Conservation (phyloP, 1,140 invertebrate genomes). For the Lepeophtheirus salmonis region DNA sequence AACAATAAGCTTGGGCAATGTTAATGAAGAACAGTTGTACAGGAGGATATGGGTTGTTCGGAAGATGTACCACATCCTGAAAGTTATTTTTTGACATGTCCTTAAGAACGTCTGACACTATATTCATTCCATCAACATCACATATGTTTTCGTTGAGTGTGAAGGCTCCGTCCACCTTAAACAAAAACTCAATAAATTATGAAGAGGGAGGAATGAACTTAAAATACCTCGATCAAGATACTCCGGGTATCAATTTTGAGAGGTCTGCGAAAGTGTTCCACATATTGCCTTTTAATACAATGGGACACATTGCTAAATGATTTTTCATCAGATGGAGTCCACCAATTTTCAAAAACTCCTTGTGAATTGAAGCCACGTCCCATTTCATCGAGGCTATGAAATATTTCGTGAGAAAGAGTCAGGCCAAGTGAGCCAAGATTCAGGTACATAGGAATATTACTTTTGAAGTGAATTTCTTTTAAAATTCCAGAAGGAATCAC, state of each 20-base stretch:
- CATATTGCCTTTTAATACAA: conserved; percentile 1
- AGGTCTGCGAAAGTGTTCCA: conserved; percentile 1
- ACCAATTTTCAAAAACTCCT: background rate
- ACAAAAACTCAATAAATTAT: background rate
- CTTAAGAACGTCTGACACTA: conserved; percentile 1
- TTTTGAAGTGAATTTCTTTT: conserved; percentile 2
- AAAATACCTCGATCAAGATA: conserved; percentile 9
- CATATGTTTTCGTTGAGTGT: conserved; percentile 12
- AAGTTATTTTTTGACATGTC: background rate
- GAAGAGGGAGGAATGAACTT: background rate
- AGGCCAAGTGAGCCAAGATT: conserved; percentile 6
- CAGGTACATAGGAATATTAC: conserved; percentile 10
- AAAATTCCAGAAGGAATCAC: conserved; percentile 10
- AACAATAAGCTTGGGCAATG: conserved; percentile 11
- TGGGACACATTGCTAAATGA: background rate
- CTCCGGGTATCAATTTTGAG: conserved; percentile 1
- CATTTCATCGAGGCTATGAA: conserved; percentile 4
- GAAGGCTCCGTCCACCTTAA: conserved; percentile 6
- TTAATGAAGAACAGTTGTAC: conserved; percentile 12
- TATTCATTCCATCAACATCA: conserved; percentile 11
- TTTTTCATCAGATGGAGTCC: background rate
- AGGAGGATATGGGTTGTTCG: conserved; percentile 9
- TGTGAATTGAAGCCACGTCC: conserved; percentile 1
- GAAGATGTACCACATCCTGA: conserved; percentile 4
- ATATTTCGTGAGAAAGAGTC: conserved; percentile 8